phyloP scores from a whole-genome alignment of 2,797 vertebrate genomes.

The Acipenser transmontanus region DNA sequence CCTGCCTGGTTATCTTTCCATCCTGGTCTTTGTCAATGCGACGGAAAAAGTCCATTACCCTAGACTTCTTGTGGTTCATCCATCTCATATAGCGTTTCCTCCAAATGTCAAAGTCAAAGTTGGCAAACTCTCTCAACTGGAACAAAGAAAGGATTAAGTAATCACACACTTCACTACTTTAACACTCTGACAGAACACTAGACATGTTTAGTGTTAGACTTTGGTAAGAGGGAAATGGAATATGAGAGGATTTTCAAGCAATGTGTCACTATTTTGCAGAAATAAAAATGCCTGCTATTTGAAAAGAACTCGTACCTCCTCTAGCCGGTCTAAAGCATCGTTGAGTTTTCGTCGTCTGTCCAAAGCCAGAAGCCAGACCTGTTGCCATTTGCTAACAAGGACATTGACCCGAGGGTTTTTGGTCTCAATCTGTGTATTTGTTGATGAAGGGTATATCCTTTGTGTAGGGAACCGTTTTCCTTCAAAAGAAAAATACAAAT shows the following conservation, averaged over 20 bases:
- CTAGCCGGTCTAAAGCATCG: slow-evolving; percentile 88
- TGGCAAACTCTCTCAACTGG: slow-evolving; percentile 92
- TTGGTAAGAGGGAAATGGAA: no score
- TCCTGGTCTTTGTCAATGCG: slow-evolving; percentile 99
- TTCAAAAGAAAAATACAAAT: slow-evolving; percentile 28
- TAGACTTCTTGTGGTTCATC: slow-evolving; percentile 99
- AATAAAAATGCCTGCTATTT: no score
- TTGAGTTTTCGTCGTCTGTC: slow-evolving; percentile 92
- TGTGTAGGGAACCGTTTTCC: slow-evolving; percentile 89
- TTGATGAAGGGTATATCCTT: slow-evolving; percentile 73
- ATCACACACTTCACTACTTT: no score
- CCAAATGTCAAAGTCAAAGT: slow-evolving; percentile 98
- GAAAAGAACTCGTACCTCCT: slow-evolving; percentile 68
- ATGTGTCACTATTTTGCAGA: no score
- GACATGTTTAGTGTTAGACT: no score
- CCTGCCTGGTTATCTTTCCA: slow-evolving; percentile 94
- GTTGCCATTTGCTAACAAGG: slow-evolving; percentile 95
- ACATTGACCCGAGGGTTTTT: slow-evolving; percentile 93
- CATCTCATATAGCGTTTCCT: slow-evolving; percentile 98
- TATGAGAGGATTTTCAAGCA: no score
- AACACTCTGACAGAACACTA: no score
- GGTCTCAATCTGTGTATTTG: slow-evolving; percentile 84
- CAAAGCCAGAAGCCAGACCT: slow-evolving; percentile 94
- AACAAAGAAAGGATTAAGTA: slow-evolving; percentile 13
- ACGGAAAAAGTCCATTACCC: slow-evolving; percentile 98